phyloP scores from a whole-genome alignment of 2,113 vertebrate genomes.

The Cololabis saira region DNA sequence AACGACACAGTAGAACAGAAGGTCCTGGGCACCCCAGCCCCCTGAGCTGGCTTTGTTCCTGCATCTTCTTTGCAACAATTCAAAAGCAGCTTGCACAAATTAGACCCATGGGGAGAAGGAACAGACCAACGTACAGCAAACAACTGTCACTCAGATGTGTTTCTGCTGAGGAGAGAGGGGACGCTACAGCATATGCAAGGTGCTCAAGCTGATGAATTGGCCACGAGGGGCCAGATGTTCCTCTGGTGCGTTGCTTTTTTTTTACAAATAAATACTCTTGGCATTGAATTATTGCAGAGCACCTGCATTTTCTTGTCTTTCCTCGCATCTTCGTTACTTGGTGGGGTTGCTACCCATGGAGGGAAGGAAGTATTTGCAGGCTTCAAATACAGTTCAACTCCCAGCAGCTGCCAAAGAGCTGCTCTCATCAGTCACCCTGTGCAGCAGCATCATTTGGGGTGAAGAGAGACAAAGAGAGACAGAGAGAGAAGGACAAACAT shows the following conservation, averaged over 20 bases:
- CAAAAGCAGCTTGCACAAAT: conserved; percentile 78
- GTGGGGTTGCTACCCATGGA: conserved; percentile 11
- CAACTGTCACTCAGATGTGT: conserved; percentile 64
- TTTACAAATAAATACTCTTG: conserved; percentile 44
- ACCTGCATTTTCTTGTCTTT: conserved; percentile 6
- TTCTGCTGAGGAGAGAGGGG: conserved; percentile 46
- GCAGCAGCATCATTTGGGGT: conserved; percentile 17
- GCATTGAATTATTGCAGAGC: conserved; percentile 16
- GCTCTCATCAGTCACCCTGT: background rate
- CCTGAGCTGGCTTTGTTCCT: conserved; percentile 69
- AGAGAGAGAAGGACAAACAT: conserved; percentile 13
- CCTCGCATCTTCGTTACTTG: conserved; percentile 13
- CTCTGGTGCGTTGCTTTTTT: conserved; percentile 31
- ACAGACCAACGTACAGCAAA: conserved; percentile 64
- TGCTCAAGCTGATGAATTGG: conserved; percentile 60
- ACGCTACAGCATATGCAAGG: conserved; percentile 42
- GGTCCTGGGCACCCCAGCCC: conserved; percentile 55
- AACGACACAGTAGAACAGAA: conserved; percentile 59
- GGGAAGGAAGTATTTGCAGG: conserved; percentile 18
- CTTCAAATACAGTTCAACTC: conserved; percentile 5
- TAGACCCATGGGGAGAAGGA: conserved; percentile 74
- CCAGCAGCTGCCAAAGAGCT: background rate
- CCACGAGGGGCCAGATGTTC: conserved; percentile 67
- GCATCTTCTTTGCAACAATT: conserved; percentile 77
- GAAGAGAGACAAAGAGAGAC: conserved; percentile 10